These are phyloP conservation scores for Pogonophryne albipinna DNA, from an alignment of 2,797 vertebrate species.

Conservation along the genomic window DNA sequence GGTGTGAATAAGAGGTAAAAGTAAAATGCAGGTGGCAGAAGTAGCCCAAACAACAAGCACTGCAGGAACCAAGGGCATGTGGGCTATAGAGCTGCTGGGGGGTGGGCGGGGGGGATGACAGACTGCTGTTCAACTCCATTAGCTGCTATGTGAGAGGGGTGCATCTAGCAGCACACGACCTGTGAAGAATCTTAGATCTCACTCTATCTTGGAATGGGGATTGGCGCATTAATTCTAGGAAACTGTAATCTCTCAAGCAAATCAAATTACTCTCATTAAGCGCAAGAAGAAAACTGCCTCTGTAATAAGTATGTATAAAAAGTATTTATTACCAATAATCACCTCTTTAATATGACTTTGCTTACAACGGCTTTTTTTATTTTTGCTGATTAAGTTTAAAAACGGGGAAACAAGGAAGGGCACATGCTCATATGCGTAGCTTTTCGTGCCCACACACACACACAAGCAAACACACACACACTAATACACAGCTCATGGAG, in stretches of 20 bases:
- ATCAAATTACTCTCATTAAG: constrained; percentile 99
- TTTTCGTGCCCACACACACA: constrained; percentile 38
- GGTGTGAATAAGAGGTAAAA: constrained; percentile 60
- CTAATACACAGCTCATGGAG: constrained; percentile 80
- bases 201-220: constrained; percentile 98
- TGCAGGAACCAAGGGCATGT: constrained; percentile 98
- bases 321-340: constrained; percentile 99
- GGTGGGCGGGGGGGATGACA: constrained; percentile 88
- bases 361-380: constrained; percentile 82
- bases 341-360: constrained; percentile 88
- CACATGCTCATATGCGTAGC: constrained; percentile 63
- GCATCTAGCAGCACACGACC: constrained; percentile 97
- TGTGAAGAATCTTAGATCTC: constrained; percentile 99
- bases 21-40: constrained; percentile 84
- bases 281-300: constrained; percentile 97
- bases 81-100: constrained; percentile 87
- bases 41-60: constrained; percentile 91
- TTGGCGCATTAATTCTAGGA: constrained; percentile 99
- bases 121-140: constrained; percentile 99
- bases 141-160: constrained; percentile 98
- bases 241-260: constrained; percentile 99
- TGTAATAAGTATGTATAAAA: constrained; percentile 94
- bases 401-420: constrained; percentile 84
- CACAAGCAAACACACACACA: constrained; percentile 38
- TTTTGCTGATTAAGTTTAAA: constrained; percentile 90